These are phyloP conservation scores for Xiphophorus birchmanni DNA, from an alignment of 2,797 vertebrate genomes.

Conservation along the genomic window DNA sequence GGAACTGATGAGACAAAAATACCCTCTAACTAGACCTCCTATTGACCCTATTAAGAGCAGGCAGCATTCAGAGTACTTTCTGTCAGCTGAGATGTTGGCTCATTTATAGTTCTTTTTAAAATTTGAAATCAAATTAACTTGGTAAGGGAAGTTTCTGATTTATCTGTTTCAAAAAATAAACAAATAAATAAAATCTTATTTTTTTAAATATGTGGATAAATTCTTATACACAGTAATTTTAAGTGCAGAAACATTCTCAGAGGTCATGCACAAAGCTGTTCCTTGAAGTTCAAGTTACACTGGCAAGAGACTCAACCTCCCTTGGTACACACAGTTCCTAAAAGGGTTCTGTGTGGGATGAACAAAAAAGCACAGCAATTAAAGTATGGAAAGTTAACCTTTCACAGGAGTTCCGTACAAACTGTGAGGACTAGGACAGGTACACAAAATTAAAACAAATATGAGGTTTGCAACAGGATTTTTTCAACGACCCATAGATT, in stretches of 20 bases:
- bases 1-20: conserved; percentile 39
- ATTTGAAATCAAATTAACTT: not conserved
- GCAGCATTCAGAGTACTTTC: conserved; percentile 7
- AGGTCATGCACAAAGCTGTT: conserved; percentile 7
- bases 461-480: not conserved
- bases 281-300: conserved; percentile 28
- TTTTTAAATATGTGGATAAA: not conserved
- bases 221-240: not conserved
- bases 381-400: conserved; percentile 23
- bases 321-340: conserved; percentile 29
- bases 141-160: not conserved
- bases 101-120: not conserved
- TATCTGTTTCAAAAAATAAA: not conserved
- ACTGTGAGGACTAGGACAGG: not conserved
- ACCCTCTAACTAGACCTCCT: conserved; percentile 42
- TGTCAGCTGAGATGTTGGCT: not conserved
- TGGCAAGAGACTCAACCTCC: conserved; percentile 25
- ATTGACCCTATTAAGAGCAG: conserved; percentile 51
- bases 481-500: conserved; percentile 3
- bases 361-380: conserved; percentile 23
- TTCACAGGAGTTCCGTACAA: conserved; percentile 13
- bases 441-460: conserved; percentile 12
- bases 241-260: not conserved
- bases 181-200: not conserved
- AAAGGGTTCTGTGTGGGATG: conserved; percentile 32